These are phyloP conservation scores for Stegastes partitus DNA, from an alignment of 2,113 vertebrate genomes.

Conservation along the genomic window DNA sequence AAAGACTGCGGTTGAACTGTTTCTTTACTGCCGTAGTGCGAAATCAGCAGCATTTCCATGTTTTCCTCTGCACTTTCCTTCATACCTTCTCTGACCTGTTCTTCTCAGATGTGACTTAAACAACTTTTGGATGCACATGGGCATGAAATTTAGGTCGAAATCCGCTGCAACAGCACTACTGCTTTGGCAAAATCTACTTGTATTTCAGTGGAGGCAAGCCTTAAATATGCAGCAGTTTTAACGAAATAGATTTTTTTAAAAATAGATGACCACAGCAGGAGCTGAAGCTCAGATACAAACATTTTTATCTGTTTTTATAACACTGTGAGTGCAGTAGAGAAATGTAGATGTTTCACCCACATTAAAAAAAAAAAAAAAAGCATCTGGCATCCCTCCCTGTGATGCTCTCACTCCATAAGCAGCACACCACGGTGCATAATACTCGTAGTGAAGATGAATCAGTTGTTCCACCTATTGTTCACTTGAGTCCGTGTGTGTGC, in stretches of 20 bases:
- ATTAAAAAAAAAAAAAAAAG: conserved; percentile 8
- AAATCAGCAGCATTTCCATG: too few species aligned
- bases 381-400: conserved; percentile 7
- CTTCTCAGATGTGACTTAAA: neutral
- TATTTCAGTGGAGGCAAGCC: neutral
- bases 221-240: neutral
- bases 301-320: conserved; percentile 2
- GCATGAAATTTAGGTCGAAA: neutral
- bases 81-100: neutral
- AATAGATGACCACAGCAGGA: neutral
- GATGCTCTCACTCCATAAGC: neutral
- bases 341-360: conserved; percentile 21
- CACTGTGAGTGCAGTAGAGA: conserved; percentile 8
- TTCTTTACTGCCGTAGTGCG: too few species aligned
- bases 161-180: neutral
- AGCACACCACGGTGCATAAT: conserved; percentile 3
- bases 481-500: neutral
- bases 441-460: conserved; percentile 29
- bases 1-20: neutral
- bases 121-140: neutral
- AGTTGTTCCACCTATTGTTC: conserved; percentile 24
- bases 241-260: neutral
- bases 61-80: neutral
- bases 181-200: neutral
- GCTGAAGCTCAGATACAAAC: neutral